These are phyloP conservation scores for Catotricha subobsoleta DNA, from an alignment of 2,888 invertebrate genomes.

Conservation along the genomic window DNA sequence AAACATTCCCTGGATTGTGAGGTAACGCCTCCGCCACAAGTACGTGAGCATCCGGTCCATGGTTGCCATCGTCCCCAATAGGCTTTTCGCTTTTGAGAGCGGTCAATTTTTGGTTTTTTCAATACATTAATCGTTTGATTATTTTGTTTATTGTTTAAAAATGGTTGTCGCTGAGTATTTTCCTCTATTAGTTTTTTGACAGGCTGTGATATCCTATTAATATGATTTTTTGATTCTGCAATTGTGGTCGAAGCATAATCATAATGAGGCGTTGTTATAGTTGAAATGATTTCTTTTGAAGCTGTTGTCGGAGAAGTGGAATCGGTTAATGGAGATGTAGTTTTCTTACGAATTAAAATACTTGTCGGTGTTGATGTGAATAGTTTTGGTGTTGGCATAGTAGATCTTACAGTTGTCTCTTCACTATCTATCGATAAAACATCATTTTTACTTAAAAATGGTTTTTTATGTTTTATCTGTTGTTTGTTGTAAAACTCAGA, in stretches of 20 bases:
- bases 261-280: too few species aligned
- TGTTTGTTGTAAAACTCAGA: background rate
- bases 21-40: slow-evolving; percentile 58
- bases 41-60: slow-evolving; percentile 57
- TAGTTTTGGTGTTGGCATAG: background rate
- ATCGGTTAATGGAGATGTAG: too few species aligned
- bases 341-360: too few species aligned
- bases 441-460: background rate
- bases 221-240: too few species aligned
- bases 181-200: background rate
- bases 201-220: too few species aligned
- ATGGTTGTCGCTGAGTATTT: background rate
- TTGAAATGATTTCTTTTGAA: too few species aligned
- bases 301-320: too few species aligned
- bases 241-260: too few species aligned
- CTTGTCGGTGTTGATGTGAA: background rate
- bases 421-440: background rate
- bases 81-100: slow-evolving; percentile 16
- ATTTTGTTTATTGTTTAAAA: background rate
- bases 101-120: background rate
- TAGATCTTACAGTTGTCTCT: background rate
- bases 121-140: background rate
- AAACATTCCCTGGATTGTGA: slow-evolving; percentile 49
- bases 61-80: slow-evolving; percentile 54
- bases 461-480: background rate